Evolutionary conservation across 2,797 vertebrate genomes (phyloP).

Genomic region (Balearica regulorum): DNA sequence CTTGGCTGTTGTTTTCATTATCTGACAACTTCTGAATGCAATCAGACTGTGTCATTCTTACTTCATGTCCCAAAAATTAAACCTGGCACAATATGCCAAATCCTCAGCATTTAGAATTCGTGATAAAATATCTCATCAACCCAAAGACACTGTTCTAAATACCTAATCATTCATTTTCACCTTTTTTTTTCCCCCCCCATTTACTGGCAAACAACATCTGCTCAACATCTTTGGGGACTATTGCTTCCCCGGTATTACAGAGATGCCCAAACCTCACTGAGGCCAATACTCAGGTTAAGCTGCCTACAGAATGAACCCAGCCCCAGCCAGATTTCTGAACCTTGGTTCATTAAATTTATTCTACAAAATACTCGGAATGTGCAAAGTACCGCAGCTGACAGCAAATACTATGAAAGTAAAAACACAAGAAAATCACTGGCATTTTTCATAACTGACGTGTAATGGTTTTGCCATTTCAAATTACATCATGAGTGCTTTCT

Average conservation of each 20-base stretch:
- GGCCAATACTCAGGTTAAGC: background rate
- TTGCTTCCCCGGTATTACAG: background rate
- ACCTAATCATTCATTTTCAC: background rate
- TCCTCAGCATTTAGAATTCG: background rate
- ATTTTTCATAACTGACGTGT: background rate
- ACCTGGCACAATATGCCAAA: background rate
- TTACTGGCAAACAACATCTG: background rate
- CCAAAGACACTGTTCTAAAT: background rate
- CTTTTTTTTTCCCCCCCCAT: background rate
- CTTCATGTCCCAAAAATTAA: background rate
- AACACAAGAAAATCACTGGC: background rate
- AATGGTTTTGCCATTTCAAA: background rate
- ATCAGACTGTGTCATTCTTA: background rate
- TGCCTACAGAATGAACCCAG: background rate
- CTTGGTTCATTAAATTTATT: background rate
- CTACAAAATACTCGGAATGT: background rate
- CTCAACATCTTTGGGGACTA: background rate
- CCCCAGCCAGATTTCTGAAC: background rate
- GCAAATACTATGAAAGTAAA: background rate
- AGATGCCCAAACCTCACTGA: background rate
- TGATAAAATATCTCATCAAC: background rate
- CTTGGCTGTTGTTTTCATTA: constrained; percentile 8
- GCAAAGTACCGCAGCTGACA: background rate
- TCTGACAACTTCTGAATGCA: background rate
- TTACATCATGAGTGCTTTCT: background rate